Evolutionary conservation across 1,140 invertebrate species (phyloP), one percentile per base, ranked within the genome.

Genomic region (Diabrotica undecimpunctata): DNA sequence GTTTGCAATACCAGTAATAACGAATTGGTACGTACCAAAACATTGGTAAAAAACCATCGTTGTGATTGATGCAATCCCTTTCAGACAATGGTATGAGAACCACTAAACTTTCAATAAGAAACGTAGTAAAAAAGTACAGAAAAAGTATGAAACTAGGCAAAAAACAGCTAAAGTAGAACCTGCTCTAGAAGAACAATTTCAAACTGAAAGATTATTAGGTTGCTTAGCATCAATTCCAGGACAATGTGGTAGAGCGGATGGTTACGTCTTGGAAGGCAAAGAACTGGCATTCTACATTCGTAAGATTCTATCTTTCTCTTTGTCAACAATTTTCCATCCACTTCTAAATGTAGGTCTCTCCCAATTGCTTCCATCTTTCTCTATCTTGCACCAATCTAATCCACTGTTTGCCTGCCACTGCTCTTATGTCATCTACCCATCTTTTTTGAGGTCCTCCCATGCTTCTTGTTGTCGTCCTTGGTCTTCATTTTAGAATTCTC

Each of bases 1-100:
- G 94, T 99, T 10, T 99, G 99, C 86, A 99, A 99, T 84, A 96
- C 98, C 12, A 97, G 94, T 65, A 99, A 98, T 86, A 97, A 97
- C 79, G 97, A 99, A 81, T 87, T 99, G 85, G 97, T 99, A 38
- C 88, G 98, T 82, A 99, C 97, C 66, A 99, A 99, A 81, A 99
- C 98, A 35, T 84, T 99, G 72, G 97, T 99, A 54, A 99, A 99
- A 81, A 98, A 98, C 92, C 62, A 98, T 99, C 81, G 92, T 99
- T 66, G 89, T 95, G 35, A 92, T 99, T 79, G 98, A 99, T 84
- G 96, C 96, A 50, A 96, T 96, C 56, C 97, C 98, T 61, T 99
- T 98, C 85, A 89, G 97, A 79, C 96, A 98, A 77, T 99, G 96
- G 96, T 99, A 98, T 80, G 97, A 99, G 83, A 85, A 88, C 58